Evolutionary conservation across 2,797 vertebrate genomes (phyloP).

Genomic region (Jordanella pulchra): DNA sequence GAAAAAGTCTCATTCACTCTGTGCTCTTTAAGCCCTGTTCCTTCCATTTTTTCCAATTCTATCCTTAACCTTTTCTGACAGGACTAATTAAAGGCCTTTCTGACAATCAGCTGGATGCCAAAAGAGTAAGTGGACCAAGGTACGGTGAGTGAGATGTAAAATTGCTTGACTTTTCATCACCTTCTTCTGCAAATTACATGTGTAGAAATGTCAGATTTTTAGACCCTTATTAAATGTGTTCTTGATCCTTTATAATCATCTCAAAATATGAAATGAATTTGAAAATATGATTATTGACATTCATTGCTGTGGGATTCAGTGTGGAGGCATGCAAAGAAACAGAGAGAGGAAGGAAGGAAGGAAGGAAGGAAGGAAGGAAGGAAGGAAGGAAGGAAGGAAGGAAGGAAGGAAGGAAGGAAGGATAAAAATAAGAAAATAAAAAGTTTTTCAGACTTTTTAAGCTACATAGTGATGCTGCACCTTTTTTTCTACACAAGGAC

Average conservation of each 20-base stretch:
- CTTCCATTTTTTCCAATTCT: conserved; percentile 21
- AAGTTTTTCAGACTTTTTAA: too few relatives aligned
- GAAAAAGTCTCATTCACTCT: background rate
- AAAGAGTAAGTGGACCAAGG: conserved; percentile 33
- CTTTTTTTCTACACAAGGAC: too few relatives aligned
- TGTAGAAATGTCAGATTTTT: background rate
- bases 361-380: background rate
- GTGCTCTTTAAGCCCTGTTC: conserved; percentile 26
- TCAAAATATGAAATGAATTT: background rate
- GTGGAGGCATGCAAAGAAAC: background rate
- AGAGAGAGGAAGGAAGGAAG: background rate
- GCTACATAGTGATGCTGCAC: too few relatives aligned
- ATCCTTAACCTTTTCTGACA: conserved; percentile 47
- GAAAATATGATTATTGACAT: background rate
- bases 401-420: too few relatives aligned
- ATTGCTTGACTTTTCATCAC: background rate
- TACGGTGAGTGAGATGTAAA: background rate
- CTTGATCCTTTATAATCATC: background rate
- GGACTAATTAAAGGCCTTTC: conserved; percentile 60
- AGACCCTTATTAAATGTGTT: too few relatives aligned
- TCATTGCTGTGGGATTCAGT: background rate
- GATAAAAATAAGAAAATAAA: too few relatives aligned
- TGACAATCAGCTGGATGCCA: conserved; percentile 54
- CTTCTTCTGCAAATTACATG: background rate
- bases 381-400: background rate